phyloP scores from a whole-genome alignment of 2,888 invertebrate genomes.

The Andrena trimmerana region DNA sequence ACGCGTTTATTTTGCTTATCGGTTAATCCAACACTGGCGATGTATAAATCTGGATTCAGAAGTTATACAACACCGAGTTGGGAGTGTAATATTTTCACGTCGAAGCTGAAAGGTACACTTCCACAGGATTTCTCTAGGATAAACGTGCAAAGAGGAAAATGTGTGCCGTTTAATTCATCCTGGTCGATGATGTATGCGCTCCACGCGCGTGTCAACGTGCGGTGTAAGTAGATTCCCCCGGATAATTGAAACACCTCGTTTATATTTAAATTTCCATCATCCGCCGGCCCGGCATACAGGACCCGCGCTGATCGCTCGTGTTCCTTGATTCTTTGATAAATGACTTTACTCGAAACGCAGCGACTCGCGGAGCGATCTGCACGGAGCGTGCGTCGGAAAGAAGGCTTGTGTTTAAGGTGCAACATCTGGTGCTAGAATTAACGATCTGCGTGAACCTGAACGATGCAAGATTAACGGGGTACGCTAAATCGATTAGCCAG shows the following conservation, averaged over 20 bases:
- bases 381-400: neutral
- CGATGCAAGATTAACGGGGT: conserved; percentile 21
- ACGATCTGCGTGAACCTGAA: neutral
- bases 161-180: conserved; percentile 9
- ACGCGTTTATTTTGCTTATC: too few species aligned
- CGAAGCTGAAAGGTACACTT: conserved; percentile 4
- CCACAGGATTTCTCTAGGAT: conserved; percentile 4
- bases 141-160: neutral
- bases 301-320: neutral
- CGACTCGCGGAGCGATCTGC: neutral
- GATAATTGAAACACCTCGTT: neutral
- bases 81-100: neutral
- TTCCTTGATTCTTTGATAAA: neutral
- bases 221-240: conserved; percentile 20
- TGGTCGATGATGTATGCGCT: neutral
- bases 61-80: neutral
- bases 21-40: neutral
- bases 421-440: conserved; percentile 22
- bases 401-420: neutral
- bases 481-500: conserved; percentile 14
- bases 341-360: neutral
- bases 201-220: neutral
- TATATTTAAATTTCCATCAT: conserved; percentile 8
- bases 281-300: neutral
- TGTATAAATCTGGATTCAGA: neutral